These are phyloP conservation scores for Oscheius sp. DNA, from an alignment of 1,140 invertebrate species.

Conservation along the genomic window DNA sequence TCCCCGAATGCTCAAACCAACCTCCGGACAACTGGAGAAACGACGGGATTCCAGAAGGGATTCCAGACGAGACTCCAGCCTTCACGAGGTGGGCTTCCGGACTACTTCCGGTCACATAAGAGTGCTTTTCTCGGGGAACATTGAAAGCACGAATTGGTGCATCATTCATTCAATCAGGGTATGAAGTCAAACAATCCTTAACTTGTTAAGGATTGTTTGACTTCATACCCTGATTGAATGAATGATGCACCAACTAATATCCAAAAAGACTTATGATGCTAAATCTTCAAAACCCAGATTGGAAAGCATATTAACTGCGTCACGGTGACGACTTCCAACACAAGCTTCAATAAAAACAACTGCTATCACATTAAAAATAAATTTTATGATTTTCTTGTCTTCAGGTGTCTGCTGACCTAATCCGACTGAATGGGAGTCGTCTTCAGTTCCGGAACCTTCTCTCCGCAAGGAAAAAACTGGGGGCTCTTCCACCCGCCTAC, in stretches of 20 bases:
- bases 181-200: too few relatives aligned
- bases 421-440: slow-evolving; percentile 53
- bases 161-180: too few relatives aligned
- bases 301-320: too few relatives aligned
- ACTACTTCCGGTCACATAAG: not conserved
- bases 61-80: not conserved
- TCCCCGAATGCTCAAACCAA: not conserved
- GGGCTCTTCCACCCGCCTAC: slow-evolving; percentile 57
- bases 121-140: too few relatives aligned
- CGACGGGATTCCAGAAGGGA: not conserved
- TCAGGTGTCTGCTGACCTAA: slow-evolving; percentile 58
- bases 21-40: not conserved
- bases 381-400: slow-evolving; percentile 27
- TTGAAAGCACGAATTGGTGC: too few relatives aligned
- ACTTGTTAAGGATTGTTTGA: too few relatives aligned
- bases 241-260: too few relatives aligned
- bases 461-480: slow-evolving; percentile 57
- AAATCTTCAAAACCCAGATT: too few relatives aligned
- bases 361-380: slow-evolving; percentile 7
- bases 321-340: too few relatives aligned
- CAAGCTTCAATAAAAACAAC: slow-evolving; percentile 17
- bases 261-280: too few relatives aligned
- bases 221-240: too few relatives aligned
- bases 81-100: slow-evolving; percentile 44
- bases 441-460: slow-evolving; percentile 55